Conservation (phyloP, 1,140 invertebrate species). For the Drosophila aff. region DNA sequence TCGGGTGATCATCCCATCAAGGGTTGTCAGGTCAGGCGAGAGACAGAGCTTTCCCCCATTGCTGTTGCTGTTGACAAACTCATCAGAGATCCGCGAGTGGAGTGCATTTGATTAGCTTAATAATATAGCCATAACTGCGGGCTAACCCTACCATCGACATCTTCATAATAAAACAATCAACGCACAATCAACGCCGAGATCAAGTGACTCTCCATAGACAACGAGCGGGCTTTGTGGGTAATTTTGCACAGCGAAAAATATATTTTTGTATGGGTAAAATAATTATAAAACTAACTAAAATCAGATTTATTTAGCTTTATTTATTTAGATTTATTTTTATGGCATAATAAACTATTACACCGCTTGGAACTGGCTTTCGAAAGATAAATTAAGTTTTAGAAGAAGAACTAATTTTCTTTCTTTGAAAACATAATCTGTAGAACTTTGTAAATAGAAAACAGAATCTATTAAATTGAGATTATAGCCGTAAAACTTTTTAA, state of each 20-base stretch:
- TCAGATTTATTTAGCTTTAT: background rate
- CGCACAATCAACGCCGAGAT: constrained; percentile 78
- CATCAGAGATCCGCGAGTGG: constrained; percentile 62
- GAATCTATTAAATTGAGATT: background rate
- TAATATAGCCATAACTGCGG: constrained; percentile 72
- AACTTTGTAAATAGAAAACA: rapidly evolving
- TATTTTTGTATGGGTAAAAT: background rate
- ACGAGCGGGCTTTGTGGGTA: constrained; percentile 29
- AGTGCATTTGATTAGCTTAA: constrained; percentile 75
- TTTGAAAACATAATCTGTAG: background rate
- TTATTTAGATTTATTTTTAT: background rate
- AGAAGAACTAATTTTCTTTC: background rate
- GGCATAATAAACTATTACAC: background rate
- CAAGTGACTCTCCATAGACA: constrained; percentile 79
- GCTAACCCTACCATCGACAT: constrained; percentile 67
- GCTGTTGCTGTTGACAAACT: constrained; percentile 63
- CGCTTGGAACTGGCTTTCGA: rapidly evolving
- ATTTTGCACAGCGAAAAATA: background rate
- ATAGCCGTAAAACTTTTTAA: rapidly evolving
- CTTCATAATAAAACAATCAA: constrained; percentile 83
- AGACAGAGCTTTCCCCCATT: constrained; percentile 19
- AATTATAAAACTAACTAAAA: background rate
- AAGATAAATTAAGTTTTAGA: too few species aligned
- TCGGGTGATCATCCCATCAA: background rate
- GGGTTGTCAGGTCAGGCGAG: constrained; percentile 27